Percentiles rank a stretch among this genome's conserved stretches.
Conservation (phyloP, 1,140 invertebrate species). For the Drosophila aff. region DNA sequence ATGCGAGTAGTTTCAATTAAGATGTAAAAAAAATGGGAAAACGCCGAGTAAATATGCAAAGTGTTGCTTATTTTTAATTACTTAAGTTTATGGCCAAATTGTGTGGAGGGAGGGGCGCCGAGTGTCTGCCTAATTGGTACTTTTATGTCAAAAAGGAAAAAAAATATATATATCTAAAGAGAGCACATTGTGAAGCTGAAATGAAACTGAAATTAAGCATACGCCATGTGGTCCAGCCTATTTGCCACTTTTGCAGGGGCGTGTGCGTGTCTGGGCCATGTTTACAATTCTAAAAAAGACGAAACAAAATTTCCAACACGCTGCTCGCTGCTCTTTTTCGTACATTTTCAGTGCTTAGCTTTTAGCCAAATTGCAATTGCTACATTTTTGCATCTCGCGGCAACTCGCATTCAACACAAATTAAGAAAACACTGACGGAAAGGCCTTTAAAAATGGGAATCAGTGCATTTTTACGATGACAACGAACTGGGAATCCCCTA, state of each 20-base stretch:
- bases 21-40: slow-evolving; percentile 61
- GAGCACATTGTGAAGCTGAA: slow-evolving; percentile 25
- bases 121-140: slow-evolving; percentile 68
- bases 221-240: slow-evolving; percentile 66
- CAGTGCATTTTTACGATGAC: background rate
- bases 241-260: background rate
- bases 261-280: slow-evolving; percentile 67
- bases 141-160: slow-evolving; percentile 65
- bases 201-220: slow-evolving; percentile 67
- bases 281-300: slow-evolving; percentile 63
- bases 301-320: slow-evolving; percentile 65
- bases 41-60: slow-evolving; percentile 43
- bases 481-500: slow-evolving; percentile 27
- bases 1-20: slow-evolving; percentile 74
- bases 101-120: slow-evolving; percentile 1
- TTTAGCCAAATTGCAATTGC: slow-evolving; percentile 76
- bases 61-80: slow-evolving; percentile 73
- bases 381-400: slow-evolving; percentile 46
- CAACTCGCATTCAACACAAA: slow-evolving; percentile 54
- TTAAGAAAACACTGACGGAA: slow-evolving; percentile 45
- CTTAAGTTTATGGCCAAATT: slow-evolving; percentile 64
- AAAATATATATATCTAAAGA: slow-evolving; percentile 18
- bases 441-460: slow-evolving; percentile 20
- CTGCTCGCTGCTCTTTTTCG: slow-evolving; percentile 52
- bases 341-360: slow-evolving; percentile 62